Conservation (phyloP, 2,113 vertebrate genomes). For the Tenrec ecaudatus region DNA sequence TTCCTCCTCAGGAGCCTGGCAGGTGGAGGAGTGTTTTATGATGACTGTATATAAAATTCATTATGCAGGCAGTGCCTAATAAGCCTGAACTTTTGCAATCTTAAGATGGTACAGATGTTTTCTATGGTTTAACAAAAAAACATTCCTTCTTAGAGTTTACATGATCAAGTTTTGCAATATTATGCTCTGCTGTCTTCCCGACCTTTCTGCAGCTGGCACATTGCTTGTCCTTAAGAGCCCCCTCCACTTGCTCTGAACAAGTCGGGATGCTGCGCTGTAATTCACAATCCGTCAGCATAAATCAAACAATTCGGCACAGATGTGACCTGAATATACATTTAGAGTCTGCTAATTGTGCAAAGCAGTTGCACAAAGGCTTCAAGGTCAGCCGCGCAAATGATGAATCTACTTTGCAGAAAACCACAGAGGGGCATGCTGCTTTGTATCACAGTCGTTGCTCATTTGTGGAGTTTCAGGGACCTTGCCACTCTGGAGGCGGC, state of each 20-base stretch:
- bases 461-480: not conserved
- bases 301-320: constrained; percentile 80
- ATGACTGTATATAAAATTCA: constrained; percentile 63
- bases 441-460: constrained; percentile 34
- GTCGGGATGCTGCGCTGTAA: constrained; percentile 76
- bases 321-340: constrained; percentile 82
- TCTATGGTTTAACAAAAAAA: constrained; percentile 78
- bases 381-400: constrained; percentile 68
- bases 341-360: constrained; percentile 70
- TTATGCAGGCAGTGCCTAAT: constrained; percentile 33
- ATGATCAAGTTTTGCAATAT: constrained; percentile 61
- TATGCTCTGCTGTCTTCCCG: constrained; percentile 59
- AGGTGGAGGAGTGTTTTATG: constrained; percentile 43
- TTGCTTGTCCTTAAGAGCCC: constrained; percentile 70
- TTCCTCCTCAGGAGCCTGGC: not conserved
- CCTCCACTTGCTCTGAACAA: constrained; percentile 71
- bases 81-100: constrained; percentile 62
- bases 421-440: not conserved
- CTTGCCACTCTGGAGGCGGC: not conserved
- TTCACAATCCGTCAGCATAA: constrained; percentile 82
- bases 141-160: constrained; percentile 58
- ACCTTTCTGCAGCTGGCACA: constrained; percentile 74
- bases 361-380: constrained; percentile 63
- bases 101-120: constrained; percentile 73
- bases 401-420: constrained; percentile 36